Conservation (phyloP, 2,113 vertebrate species). For the Sceloporus tristichus region DNA sequence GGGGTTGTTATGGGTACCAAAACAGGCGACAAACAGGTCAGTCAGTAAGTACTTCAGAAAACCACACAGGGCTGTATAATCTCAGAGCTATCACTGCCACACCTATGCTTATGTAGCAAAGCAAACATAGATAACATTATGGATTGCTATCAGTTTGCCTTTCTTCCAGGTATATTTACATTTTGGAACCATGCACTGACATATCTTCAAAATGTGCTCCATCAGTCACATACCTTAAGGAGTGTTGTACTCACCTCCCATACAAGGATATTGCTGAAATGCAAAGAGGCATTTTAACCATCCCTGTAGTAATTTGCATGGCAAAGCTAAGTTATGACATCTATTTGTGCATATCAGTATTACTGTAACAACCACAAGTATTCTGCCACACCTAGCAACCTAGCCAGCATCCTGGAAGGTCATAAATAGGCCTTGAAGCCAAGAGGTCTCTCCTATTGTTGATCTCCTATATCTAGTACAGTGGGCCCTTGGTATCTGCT, state of each 20-base stretch:
- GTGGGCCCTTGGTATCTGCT: not conserved
- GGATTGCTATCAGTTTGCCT: conserved; percentile 43
- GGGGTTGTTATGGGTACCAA: conserved; percentile 62
- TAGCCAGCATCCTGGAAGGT: too few relatives aligned
- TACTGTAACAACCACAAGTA: too few relatives aligned
- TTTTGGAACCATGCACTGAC: conserved; percentile 37
- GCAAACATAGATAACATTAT: conserved; percentile 65
- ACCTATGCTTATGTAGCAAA: conserved; percentile 67
- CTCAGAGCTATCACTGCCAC: conserved; percentile 62
- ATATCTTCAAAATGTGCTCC: not conserved
- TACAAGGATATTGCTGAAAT: not conserved
- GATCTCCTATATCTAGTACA: not conserved
- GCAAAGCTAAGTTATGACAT: not conserved
- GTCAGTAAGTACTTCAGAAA: conserved; percentile 63
- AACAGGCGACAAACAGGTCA: conserved; percentile 49
- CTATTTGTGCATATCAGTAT: too few relatives aligned
- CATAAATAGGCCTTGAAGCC: not conserved
- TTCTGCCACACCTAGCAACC: too few relatives aligned
- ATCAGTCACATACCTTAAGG: not conserved
- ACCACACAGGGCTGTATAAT: conserved; percentile 57
- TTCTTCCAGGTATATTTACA: conserved; percentile 53
- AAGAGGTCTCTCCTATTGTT: not conserved
- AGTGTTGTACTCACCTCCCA: not conserved
- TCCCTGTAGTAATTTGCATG: not conserved
- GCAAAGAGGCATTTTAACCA: not conserved